Conservation (phyloP, 2,888 invertebrate species). For the Auanema freiburgensis region DNA sequence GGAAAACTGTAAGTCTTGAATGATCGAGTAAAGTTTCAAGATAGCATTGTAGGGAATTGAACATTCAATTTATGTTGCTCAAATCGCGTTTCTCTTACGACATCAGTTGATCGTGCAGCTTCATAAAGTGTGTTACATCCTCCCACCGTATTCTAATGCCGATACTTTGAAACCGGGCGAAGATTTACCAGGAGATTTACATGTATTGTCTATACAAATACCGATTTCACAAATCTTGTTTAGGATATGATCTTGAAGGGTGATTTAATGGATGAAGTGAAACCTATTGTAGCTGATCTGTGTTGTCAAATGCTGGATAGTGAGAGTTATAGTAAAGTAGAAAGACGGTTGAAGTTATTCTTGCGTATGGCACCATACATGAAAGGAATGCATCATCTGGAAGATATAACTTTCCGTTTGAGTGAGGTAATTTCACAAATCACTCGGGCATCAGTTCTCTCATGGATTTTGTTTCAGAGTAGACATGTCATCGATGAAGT, state of each 20-base stretch:
- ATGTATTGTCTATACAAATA: no score
- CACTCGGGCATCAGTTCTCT: background rate
- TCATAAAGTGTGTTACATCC: slow-evolving; percentile 43
- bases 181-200: background rate
- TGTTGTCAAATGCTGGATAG: slow-evolving; percentile 27
- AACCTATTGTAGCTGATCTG: slow-evolving; percentile 24
- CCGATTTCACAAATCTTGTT: background rate
- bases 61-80: slow-evolving; percentile 27
- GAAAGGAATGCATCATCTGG: slow-evolving; percentile 51
- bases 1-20: slow-evolving; percentile 9
- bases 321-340: slow-evolving; percentile 11
- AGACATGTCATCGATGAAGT: slow-evolving; percentile 29
- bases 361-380: slow-evolving; percentile 39
- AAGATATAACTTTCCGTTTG: slow-evolving; percentile 50
- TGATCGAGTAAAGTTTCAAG: no score
- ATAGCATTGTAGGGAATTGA: slow-evolving; percentile 21
- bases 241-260: slow-evolving; percentile 17
- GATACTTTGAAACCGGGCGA: background rate
- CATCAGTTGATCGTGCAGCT: slow-evolving; percentile 56
- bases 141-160: slow-evolving; percentile 11
- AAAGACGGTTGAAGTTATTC: slow-evolving; percentile 22
- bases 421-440: slow-evolving; percentile 21
- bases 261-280: slow-evolving; percentile 17
- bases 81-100: slow-evolving; percentile 36
- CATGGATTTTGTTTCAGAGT: slow-evolving; percentile 19